Conservation (phyloP, 2,113 vertebrate genomes). For the Sander vitreus region DNA sequence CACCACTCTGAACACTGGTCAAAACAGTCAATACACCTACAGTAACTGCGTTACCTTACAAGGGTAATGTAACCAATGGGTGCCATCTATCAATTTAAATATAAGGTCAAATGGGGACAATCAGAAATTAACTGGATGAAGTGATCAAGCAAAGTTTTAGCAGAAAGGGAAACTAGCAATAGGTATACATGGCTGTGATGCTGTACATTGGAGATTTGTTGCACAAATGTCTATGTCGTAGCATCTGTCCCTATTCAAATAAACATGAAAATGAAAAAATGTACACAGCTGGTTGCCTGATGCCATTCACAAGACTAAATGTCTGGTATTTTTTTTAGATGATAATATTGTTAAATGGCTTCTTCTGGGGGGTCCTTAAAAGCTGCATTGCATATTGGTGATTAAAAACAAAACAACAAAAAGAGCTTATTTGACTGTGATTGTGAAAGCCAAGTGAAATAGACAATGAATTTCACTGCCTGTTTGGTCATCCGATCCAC, state of each 20-base stretch:
- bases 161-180: not conserved
- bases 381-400: not conserved
- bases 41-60: not conserved
- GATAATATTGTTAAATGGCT: not conserved
- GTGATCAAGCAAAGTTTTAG: not conserved
- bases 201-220: too few species aligned
- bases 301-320: not conserved
- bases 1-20: slow-evolving; percentile 10
- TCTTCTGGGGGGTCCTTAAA: too few species aligned
- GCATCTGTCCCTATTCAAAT: too few species aligned
- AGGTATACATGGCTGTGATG: too few species aligned
- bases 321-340: not conserved
- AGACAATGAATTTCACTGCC: not conserved
- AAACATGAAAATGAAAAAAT: not conserved
- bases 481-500: not conserved
- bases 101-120: not conserved
- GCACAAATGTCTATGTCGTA: too few species aligned
- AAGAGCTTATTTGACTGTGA: not conserved
- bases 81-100: not conserved
- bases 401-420: not conserved
- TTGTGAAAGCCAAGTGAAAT: not conserved
- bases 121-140: not conserved
- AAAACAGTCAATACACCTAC: slow-evolving; percentile 35
- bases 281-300: not conserved
- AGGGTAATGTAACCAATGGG: slow-evolving; percentile 1